These are phyloP conservation scores for Grammomys surdaster DNA, from an alignment of 2,113 vertebrate genomes.

Conservation along the genomic window DNA sequence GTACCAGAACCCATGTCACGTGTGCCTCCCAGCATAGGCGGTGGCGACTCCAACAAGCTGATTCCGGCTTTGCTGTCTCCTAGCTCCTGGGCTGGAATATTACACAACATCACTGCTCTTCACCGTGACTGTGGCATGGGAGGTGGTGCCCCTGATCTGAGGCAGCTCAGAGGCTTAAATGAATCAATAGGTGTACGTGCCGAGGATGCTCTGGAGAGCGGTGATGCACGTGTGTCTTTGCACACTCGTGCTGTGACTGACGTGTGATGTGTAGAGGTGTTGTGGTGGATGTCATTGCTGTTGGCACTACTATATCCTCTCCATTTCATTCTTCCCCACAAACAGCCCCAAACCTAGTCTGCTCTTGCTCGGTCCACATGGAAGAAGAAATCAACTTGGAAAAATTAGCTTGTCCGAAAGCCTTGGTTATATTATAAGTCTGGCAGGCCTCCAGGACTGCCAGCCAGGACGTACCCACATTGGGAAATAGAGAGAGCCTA, in stretches of 20 bases:
- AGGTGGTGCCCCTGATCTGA: background rate
- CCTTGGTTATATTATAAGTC: background rate
- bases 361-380: background rate
- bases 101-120: background rate
- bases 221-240: background rate
- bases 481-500: background rate
- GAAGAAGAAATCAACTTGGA: background rate
- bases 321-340: background rate
- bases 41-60: background rate
- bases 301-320: background rate
- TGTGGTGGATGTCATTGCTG: background rate
- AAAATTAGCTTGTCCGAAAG: background rate
- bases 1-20: rapidly evolving
- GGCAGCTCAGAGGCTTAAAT: too few species aligned
- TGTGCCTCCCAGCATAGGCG: rapidly evolving
- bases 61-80: background rate
- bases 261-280: background rate
- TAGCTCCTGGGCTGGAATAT: too few species aligned
- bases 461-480: background rate
- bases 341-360: background rate
- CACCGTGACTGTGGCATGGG: background rate
- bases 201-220: background rate
- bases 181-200: background rate
- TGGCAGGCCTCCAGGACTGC: background rate
- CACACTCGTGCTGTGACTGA: too few species aligned